phyloP scores from a whole-genome alignment of 2,888 invertebrate species.

The Digitonthophagus gazella region DNA sequence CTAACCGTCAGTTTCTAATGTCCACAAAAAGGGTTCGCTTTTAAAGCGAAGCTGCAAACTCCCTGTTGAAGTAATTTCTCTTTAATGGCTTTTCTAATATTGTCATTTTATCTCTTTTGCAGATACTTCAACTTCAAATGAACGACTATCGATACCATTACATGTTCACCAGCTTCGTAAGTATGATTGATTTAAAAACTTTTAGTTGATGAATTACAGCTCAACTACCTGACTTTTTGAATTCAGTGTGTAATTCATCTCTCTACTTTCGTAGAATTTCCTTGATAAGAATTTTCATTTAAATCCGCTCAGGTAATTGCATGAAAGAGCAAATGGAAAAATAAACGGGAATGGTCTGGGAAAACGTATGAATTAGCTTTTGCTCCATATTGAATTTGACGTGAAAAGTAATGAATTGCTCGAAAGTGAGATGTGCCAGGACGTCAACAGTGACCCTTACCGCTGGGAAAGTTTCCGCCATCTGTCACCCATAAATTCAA shows the following conservation, averaged over 20 bases:
- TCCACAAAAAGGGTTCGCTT: slow-evolving; percentile 1
- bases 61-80: background rate
- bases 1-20: slow-evolving; percentile 4
- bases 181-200: slow-evolving; percentile 50
- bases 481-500: background rate
- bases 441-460: background rate
- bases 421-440: background rate
- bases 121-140: slow-evolving; percentile 95
- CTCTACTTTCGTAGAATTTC: too few species aligned
- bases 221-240: too few species aligned
- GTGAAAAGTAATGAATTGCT: background rate
- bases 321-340: too few species aligned
- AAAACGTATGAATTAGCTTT: background rate
- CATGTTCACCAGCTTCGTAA: slow-evolving; percentile 92
- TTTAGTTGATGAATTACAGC: too few species aligned
- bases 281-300: too few species aligned
- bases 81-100: background rate
- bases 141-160: slow-evolving; percentile 94
- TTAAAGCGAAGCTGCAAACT: background rate
- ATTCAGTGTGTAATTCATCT: too few species aligned
- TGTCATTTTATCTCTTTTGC: slow-evolving; percentile 46
- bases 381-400: background rate
- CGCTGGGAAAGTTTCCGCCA: background rate
- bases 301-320: too few species aligned
- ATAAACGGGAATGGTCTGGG: too few species aligned